Conservation (phyloP, 2,888 invertebrate genomes). For the Punctoribates punctum region DNA sequence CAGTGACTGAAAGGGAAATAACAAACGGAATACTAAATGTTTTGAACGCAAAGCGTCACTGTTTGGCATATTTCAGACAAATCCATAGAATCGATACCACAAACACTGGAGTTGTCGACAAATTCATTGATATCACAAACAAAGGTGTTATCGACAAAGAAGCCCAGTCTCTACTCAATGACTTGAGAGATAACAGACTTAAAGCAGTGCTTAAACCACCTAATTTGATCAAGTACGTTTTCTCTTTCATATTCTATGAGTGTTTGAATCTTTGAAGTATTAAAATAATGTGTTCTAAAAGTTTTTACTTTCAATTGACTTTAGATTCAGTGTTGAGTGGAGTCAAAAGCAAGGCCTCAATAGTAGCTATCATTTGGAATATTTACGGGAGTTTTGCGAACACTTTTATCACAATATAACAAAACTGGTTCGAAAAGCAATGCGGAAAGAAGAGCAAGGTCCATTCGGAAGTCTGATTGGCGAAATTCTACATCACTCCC, state of each 20-base stretch:
- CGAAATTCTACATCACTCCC: constrained; percentile 88
- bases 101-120: constrained; percentile 85
- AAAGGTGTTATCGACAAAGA: constrained; percentile 88
- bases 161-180: constrained; percentile 79
- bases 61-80: constrained; percentile 83
- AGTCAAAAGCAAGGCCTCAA: constrained; percentile 91
- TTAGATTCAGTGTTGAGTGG: constrained; percentile 92
- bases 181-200: constrained; percentile 80
- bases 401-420: constrained; percentile 91
- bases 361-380: constrained; percentile 85
- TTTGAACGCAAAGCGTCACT: constrained; percentile 90
- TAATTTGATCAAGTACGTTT: constrained; percentile 74
- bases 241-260: neutral
- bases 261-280: neutral
- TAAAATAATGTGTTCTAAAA: neutral
- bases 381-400: constrained; percentile 85
- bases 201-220: constrained; percentile 82
- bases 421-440: constrained; percentile 86
- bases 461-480: constrained; percentile 90
- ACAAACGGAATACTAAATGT: constrained; percentile 91
- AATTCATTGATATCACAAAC: constrained; percentile 84
- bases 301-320: too few species aligned
- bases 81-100: constrained; percentile 96
- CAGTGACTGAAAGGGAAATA: constrained; percentile 93
- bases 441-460: constrained; percentile 91